Percentiles rank a stretch among this genome's conserved stretches.
Evolutionary conservation across 1,140 invertebrate species (phyloP).

Genomic region (Aphis craccivora): DNA sequence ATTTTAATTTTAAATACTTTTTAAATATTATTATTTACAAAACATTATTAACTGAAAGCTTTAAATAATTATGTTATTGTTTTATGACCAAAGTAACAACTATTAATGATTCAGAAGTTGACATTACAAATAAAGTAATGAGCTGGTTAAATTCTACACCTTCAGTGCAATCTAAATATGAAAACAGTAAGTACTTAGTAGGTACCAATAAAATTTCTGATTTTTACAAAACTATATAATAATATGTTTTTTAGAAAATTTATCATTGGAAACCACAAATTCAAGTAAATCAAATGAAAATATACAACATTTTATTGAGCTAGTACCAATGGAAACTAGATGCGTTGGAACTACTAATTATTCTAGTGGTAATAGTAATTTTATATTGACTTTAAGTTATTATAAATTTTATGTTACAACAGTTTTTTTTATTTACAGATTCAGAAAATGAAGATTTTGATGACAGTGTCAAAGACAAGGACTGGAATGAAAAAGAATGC

Average conservation of each 20-base stretch:
- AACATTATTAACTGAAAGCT: neutral
- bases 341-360: neutral
- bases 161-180: neutral
- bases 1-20: neutral
- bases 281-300: neutral
- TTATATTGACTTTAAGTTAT: neutral
- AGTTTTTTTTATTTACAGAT: neutral
- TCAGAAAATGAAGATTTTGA: slow-evolving; percentile 24
- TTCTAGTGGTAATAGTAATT: slow-evolving; percentile 5
- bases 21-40: neutral
- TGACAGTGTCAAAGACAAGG: neutral
- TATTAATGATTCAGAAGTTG: slow-evolving; percentile 8
- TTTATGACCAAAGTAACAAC: neutral
- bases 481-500: neutral
- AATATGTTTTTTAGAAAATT: neutral
- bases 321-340: neutral
- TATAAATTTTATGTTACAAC: neutral
- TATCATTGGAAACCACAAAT: neutral
- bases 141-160: neutral
- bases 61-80: slow-evolving; percentile 2
- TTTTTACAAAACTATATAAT: slow-evolving; percentile 9
- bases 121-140: slow-evolving; percentile 27
- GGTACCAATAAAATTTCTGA: neutral
- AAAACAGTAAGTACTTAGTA: neutral
- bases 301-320: slow-evolving; percentile 17